phyloP scores from a whole-genome alignment of 2,888 invertebrate species.

The Biston stratarius region DNA sequence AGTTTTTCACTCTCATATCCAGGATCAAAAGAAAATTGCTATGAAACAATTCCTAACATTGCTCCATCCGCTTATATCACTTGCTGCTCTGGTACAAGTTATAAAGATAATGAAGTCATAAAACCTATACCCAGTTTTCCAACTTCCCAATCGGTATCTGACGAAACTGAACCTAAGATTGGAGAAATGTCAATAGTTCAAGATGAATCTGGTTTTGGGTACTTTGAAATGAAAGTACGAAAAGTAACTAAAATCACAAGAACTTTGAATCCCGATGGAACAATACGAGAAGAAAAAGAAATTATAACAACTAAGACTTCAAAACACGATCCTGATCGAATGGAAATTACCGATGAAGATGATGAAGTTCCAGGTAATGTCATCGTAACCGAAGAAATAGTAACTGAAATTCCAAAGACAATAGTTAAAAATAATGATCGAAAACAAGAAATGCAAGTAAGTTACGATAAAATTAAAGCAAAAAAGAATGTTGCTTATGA shows the following conservation, averaged over 20 bases:
- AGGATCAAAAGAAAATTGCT: not conserved
- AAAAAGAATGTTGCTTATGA: not conserved
- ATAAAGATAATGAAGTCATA: not conserved
- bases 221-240: slow-evolving; percentile 54
- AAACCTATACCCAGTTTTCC: not conserved
- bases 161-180: not conserved
- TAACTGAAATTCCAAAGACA: not conserved
- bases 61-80: not conserved
- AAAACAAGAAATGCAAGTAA: not conserved
- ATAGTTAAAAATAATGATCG: not conserved
- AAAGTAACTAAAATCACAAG: slow-evolving; percentile 56
- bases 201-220: slow-evolving; percentile 48
- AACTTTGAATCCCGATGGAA: slow-evolving; percentile 55
- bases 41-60: not conserved
- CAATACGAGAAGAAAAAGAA: slow-evolving; percentile 32
- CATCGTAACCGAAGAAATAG: not conserved
- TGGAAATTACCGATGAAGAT: slow-evolving; percentile 46
- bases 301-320: slow-evolving; percentile 14
- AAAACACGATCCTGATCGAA: slow-evolving; percentile 37
- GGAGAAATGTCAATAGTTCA: not conserved
- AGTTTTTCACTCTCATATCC: not conserved
- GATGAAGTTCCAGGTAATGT: slow-evolving; percentile 2
- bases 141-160: not conserved
- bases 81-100: not conserved
- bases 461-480: not conserved